A percentile compares a stretch with the other conserved stretches of the same genome.
These are phyloP conservation scores for Holothuria scabra DNA, from an alignment of 53 echinoderm and acorn worm genomes.

Conservation along the genomic window DNA sequence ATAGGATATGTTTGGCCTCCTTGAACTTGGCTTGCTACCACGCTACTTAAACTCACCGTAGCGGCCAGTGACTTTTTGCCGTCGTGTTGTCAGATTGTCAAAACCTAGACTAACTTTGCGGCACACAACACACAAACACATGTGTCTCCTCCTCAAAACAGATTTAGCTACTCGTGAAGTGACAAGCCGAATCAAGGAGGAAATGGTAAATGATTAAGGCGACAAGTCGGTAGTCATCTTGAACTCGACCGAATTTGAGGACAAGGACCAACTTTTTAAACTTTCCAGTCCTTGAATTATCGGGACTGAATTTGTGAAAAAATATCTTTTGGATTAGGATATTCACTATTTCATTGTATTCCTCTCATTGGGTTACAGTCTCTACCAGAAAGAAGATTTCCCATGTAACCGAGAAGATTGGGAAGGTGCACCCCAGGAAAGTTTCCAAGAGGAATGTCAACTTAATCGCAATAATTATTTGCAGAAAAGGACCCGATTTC, in stretches of 20 bases:
- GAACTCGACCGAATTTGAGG: constrained; percentile 51
- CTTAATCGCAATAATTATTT: constrained; percentile 1
- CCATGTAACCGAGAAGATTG: too few relatives aligned
- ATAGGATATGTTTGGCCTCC: constrained; percentile 12
- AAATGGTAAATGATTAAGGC: constrained; percentile 54
- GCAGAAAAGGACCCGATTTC: constrained; percentile 3
- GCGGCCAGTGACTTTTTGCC: constrained; percentile 51
- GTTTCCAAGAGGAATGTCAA: too few relatives aligned
- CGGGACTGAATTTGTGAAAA: background rate
- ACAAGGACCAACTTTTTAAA: constrained; percentile 29
- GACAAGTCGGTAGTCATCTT: constrained; percentile 43
- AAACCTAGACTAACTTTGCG: constrained; percentile 51
- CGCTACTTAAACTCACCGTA: constrained; percentile 2
- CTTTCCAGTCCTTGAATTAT: too few relatives aligned
- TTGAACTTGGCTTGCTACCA: constrained; percentile 33
- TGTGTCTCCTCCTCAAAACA: constrained; percentile 43
- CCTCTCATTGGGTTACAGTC: too few relatives aligned
- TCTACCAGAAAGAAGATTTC: too few relatives aligned
- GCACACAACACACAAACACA: constrained; percentile 52
- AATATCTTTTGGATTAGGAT: constrained; percentile 5
- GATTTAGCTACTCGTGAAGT: constrained; percentile 46
- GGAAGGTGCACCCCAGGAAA: too few relatives aligned
- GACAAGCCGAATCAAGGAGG: constrained; percentile 52
- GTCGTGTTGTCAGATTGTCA: constrained; percentile 52
- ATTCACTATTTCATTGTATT: background rate